Evolutionary conservation across 2,888 invertebrate species (phyloP), one percentile per base, ranked within the genome.

Genomic region (Neoaliturus tenellus): DNA sequence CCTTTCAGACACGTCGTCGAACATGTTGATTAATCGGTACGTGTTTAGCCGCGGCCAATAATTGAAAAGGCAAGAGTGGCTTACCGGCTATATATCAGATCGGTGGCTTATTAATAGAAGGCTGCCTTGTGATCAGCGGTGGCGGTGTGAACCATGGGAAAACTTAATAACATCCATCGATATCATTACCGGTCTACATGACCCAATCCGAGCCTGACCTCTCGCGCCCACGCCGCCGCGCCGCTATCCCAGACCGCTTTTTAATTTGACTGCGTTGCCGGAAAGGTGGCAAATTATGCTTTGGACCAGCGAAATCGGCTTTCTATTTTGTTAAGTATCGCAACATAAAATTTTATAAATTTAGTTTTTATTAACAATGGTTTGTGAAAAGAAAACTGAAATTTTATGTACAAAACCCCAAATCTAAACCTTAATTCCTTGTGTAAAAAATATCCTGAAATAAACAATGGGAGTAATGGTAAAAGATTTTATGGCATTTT

Each of bases 111-210:
- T 71, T 39, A 71, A 71, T 71, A 71, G 71, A 41, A 20, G 25
- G 48, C 17, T 14, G 55, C 78, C 35, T 55, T 78, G 78, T 78
- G 55, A 78, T 78, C 78, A 35, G 44, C 75, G 73, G 71, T 35
- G 73, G 75, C 78, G 78, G 78, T 78, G 78, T 78, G 78, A 78
- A 78, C 78, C 78, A 75, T 75, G 73, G 73, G 73, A 75, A 75
- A 75, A 48, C 73, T n/a, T 78, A 78, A 78, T 78, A 55, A 78
- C 78, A 55, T 48, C 55, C 23, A 78, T 78, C 48, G 48, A 55
- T 35, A 51, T 33, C 51, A 78, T 78, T 75, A 75, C 75, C 4
- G 10, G 69, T 8, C 69, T 35, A 17, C 69, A 69, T 41, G 75
- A 69, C 69, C 69, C 69, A 33, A 35, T 35, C 69, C 35, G 39